Evolutionary conservation across 1,140 invertebrate species (phyloP).

Genomic region (Trichomalopsis sarcophagae): DNA sequence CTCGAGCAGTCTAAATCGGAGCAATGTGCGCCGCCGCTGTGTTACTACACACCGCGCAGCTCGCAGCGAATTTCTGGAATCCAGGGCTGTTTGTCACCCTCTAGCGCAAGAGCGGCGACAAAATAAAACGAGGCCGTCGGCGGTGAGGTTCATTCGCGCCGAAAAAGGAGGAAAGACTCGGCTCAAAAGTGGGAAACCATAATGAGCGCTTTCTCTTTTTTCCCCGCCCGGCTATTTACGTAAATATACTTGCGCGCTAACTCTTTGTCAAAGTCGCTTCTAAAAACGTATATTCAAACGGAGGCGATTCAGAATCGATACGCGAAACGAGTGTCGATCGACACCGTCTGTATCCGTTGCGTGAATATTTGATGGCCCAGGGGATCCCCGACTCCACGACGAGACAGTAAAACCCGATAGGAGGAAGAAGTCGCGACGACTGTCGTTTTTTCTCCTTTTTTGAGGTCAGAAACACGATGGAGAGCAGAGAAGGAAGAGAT

Average conservation of each 20-base stretch:
- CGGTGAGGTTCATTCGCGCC: neutral
- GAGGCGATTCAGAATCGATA: neutral
- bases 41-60: neutral
- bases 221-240: neutral
- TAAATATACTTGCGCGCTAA: too few relatives aligned
- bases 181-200: slow-evolving; percentile 15
- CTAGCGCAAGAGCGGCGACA: slow-evolving; percentile 29
- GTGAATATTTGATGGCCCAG: slow-evolving; percentile 12
- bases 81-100: slow-evolving; percentile 66
- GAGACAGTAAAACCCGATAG: slow-evolving; percentile 11
- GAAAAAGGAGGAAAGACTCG: slow-evolving; percentile 9
- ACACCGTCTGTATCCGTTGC: neutral
- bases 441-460: slow-evolving; percentile 19
- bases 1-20: slow-evolving; percentile 46
- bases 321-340: neutral
- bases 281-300: neutral
- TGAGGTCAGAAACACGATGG: slow-evolving; percentile 33
- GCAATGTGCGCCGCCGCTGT: slow-evolving; percentile 52
- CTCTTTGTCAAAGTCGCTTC: neutral
- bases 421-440: slow-evolving; percentile 24
- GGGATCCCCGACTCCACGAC: neutral
- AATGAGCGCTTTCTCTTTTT: slow-evolving; percentile 1
- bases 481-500: slow-evolving; percentile 20
- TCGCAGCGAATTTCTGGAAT: slow-evolving; percentile 66
- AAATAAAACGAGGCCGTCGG: slow-evolving; percentile 21